Evolutionary conservation across 2,888 invertebrate species (phyloP), one percentile per base, ranked within the genome.

Genomic region (Euzophera pinguis): DNA sequence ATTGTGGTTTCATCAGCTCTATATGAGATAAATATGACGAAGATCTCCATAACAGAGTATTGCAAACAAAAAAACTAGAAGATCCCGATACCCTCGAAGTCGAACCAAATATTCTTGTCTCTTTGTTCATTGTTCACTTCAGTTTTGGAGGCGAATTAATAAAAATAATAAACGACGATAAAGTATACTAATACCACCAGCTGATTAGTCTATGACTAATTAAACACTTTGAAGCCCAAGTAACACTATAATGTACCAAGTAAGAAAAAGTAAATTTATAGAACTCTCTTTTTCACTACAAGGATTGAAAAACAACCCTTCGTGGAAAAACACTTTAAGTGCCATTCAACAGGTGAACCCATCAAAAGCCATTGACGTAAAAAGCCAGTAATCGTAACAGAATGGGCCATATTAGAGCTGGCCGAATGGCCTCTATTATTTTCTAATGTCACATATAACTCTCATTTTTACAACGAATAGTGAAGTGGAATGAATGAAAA

Each of bases 61-160:
- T 50, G 49, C 39, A 48, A 52, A 58, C 49, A 57, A 57, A 54
- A n/a, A 52, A 60, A 58, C 55, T 53, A 55, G 52, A 48, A 57
- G 47, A 53, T 53, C 37, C 35, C 50, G 29, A 41, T 39, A 22
- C 29, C 43, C 50, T 39, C 48, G 38, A 37, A 39, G 47, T 50
- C 50, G 35, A 52, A 39, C 41, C 43, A 32, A 52, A 52, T 56
- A 53, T 53, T 53, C 39, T 57, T 57, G 53, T 57, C 57, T 50
- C 10, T 45, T 45, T 45, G 45, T 45, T 45, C 32, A 34, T 45
- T 45, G 45, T 45, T 45, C 45, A 32, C 16, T 32, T 45, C 6
- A 32, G 14, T 39, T 39, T 10, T 22, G 22, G 22, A 37, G n/a
- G 5, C 12, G 10, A 32, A 32, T 3, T 3, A 7, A 10, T 32